These are phyloP conservation scores for Halichondria panicea DNA, from an alignment of 37 sponge, comb jelly and placozoan genomes.

Conservation along the genomic window DNA sequence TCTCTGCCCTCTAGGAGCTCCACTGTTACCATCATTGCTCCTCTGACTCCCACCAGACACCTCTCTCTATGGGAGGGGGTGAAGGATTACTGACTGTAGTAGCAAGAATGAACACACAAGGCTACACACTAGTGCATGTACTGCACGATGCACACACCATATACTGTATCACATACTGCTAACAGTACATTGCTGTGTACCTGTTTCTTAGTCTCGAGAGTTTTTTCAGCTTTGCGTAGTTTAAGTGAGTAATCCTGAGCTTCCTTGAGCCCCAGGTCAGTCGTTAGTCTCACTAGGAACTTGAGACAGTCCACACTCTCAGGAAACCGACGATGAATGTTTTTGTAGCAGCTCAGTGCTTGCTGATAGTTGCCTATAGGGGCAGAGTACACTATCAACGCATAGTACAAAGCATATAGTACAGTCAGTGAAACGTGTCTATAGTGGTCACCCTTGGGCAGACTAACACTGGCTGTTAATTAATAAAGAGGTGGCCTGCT, in stretches of 20 bases:
- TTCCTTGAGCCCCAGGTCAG: conserved; percentile 92
- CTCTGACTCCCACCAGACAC: conserved; percentile 33
- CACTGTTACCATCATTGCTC: conserved; percentile 26
- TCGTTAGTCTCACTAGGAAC: conserved; percentile 89
- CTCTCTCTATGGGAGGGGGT: conserved; percentile 18
- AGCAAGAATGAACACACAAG: too few species aligned
- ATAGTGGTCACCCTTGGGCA: too few species aligned
- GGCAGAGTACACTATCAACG: neutral
- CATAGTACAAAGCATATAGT: neutral
- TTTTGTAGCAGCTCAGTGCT: conserved; percentile 86
- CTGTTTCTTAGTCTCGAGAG: conserved; percentile 40
- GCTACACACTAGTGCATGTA: too few species aligned
- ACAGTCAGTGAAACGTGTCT: too few species aligned
- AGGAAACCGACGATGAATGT: conserved; percentile 84
- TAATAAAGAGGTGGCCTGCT: too few species aligned
- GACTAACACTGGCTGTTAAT: too few species aligned
- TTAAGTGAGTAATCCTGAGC: conserved; percentile 77
- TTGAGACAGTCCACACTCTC: conserved; percentile 89
- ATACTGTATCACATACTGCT: neutral
- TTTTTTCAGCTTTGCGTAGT: conserved; percentile 91
- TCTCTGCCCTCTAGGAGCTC: conserved; percentile 3
- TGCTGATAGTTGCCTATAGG: conserved; percentile 88
- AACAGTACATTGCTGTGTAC: neutral
- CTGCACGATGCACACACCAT: neutral
- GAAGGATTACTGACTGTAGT: too few species aligned